Base-by-base conservation (phyloP, 2,797 vertebrate genomes). In the Lepus townsendii region DNA sequence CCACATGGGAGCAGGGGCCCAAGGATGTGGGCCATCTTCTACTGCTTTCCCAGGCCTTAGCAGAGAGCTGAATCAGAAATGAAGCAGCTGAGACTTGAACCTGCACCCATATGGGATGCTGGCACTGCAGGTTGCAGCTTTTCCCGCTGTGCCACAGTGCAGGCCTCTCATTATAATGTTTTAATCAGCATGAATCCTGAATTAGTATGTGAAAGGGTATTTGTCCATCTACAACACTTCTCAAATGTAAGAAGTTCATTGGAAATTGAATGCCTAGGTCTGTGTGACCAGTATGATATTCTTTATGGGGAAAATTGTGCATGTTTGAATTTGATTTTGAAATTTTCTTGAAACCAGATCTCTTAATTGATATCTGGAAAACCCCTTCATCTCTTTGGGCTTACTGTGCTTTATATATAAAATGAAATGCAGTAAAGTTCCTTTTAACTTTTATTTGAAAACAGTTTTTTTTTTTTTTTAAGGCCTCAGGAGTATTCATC, bases 311-410 rank as follows among this genome's bases (percentile, higher is more conserved):
- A 82, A 27, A 47, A 2, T 47, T 65, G 9, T 93, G 71, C 63
- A 30, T 83, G 26, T 77, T 38, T 75, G 69, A 91, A 24, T 73
- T 93, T 78, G 71, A 47, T 78, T 86, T 95, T 82, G 63, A 72
- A 63, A 65, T 88, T 84, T 93, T 93, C 16, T 87, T 91, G 38
- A 92, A 77, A 60, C 68, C 79, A 60, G 52, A 47, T 65, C 47
- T 78, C 68, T 87, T 85, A 75, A 13, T 32, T 87, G 47, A 66
- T 82, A 83, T 91, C 91, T 65, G 76, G 79, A 91, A 92, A 93
- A 42, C 10, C 7, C 2, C n/a, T 76, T 83, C 20, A 69, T 69
- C 72, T 91, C 38, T 79, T 14, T 84, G 42, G 38, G 50, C 22
- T 95, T 24, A 38, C 7, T 91, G 93, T 91, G 42, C 68, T 27